phyloP scores from a whole-genome alignment of 2,797 vertebrate genomes.

The Alauda arvensis region DNA sequence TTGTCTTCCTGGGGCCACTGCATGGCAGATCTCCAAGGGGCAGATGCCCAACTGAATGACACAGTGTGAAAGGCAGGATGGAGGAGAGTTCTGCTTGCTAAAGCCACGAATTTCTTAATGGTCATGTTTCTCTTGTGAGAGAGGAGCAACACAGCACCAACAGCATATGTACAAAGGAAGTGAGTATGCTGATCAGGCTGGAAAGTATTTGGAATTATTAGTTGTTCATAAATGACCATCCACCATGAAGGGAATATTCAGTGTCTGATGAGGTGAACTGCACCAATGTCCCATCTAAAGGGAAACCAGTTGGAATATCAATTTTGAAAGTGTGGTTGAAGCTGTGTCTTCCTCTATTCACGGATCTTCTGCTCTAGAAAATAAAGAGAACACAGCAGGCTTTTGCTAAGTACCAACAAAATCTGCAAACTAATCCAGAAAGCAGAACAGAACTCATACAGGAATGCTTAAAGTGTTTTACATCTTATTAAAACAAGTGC shows the following conservation, averaged over 20 bases:
- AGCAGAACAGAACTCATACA: background rate
- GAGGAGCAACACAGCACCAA: background rate
- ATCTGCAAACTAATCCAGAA: background rate
- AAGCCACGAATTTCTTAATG: background rate
- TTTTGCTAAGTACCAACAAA: background rate
- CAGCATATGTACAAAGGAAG: background rate
- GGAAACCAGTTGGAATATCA: rapidly evolving
- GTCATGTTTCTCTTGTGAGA: background rate
- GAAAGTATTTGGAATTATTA: background rate
- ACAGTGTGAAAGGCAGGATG: background rate
- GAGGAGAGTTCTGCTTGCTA: background rate
- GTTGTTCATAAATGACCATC: background rate
- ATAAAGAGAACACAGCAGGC: background rate
- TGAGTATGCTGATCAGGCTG: background rate
- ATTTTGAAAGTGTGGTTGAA: background rate
- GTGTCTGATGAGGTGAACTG: background rate
- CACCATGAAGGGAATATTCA: background rate
- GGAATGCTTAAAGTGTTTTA: background rate
- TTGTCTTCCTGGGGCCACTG: background rate
- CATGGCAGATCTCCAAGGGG: rapidly evolving
- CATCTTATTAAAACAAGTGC: background rate
- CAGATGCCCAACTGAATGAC: background rate
- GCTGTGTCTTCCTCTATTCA: background rate
- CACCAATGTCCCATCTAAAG: background rate
- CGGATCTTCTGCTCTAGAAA: background rate